Base-by-base conservation (phyloP, 2,113 vertebrate genomes). In the Cyphomyrus plagiostoma region DNA sequence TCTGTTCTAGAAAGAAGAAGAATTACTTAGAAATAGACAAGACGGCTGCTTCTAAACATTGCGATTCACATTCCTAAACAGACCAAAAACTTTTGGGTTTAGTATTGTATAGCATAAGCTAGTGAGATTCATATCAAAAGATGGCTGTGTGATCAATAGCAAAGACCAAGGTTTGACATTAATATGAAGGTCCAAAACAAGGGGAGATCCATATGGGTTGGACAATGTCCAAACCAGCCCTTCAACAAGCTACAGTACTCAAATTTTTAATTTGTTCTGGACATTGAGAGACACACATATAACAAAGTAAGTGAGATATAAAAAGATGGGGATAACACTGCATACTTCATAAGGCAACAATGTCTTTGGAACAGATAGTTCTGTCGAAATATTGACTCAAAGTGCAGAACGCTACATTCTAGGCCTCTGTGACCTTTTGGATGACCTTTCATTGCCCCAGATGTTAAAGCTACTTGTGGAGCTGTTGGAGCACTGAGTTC, bases 401-500 rank as follows among this genome's bases (percentile, higher is more conserved):
- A 90, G 26, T 84, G 88, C 89, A 52, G 42, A 80, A 88, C 82
- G 91, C 74, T 88, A 87, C 21, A 86, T 89, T 80, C 91, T 88
- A 88, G 21, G 91, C 91, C 90, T 91, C 90, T 91, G 88, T 91
- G 88, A 91, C 84, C 90, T 88, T 89, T 89, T 92, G 89, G 58
- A 90, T 89, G 17, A 53, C 11, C 19, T 21, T 84, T 42, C 50
- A 56, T 9, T 23, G 53, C 35, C n/a, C 85, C 21, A 23, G 30
- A 17, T 56, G 19, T 62, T 58, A 39, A 39, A 74, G 17, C 74
- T 86, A 42, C 4, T 21, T 3, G n/a, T 62, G 56, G 39, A 9
- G 77, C 39, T 82, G 39, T 45, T 82, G 77, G 77, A 45, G 30
- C 1, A 39, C 39, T 4, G 30, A 82, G 7, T 39, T 82, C 62